A percentile compares a stretch with the other conserved stretches of the same genome.
Evolutionary conservation across 2,888 invertebrate species (phyloP).

Genomic region (Pseudococcus jackbeardsleyi): DNA sequence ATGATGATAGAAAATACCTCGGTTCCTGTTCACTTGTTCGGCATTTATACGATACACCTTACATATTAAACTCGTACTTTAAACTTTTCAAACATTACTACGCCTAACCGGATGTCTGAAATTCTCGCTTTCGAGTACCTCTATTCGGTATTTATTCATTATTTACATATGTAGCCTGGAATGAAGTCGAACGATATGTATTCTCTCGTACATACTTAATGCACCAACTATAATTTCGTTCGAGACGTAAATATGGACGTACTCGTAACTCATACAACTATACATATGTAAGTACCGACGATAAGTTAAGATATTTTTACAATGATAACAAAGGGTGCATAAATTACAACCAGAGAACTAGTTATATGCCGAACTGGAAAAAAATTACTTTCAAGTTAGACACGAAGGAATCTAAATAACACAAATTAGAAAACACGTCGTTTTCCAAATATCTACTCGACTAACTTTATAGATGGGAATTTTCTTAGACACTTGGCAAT

Average conservation of each 20-base stretch:
- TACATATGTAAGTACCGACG: background rate
- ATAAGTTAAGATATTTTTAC: constrained; percentile 23
- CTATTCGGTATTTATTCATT: background rate
- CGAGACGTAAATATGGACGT: constrained; percentile 16
- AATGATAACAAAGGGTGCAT: constrained; percentile 52
- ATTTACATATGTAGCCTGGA: constrained; percentile 14
- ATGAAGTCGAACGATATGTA: background rate
- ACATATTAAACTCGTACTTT: background rate
- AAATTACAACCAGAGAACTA: constrained; percentile 8
- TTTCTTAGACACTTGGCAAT: background rate
- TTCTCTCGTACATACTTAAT: constrained; percentile 7
- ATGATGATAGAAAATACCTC: background rate
- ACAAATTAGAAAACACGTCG: background rate
- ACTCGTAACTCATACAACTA: background rate
- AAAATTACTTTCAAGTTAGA: background rate
- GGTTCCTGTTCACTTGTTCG: background rate
- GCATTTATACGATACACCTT: background rate
- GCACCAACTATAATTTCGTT: background rate
- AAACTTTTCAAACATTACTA: background rate
- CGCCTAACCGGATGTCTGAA: constrained; percentile 47
- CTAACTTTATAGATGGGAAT: background rate
- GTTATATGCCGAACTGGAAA: background rate
- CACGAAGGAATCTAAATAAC: background rate
- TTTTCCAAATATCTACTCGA: background rate
- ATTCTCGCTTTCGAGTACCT: constrained; percentile 23